Evolutionary conservation across 2,888 invertebrate genomes (phyloP).

Genomic region (Automeris io): DNA sequence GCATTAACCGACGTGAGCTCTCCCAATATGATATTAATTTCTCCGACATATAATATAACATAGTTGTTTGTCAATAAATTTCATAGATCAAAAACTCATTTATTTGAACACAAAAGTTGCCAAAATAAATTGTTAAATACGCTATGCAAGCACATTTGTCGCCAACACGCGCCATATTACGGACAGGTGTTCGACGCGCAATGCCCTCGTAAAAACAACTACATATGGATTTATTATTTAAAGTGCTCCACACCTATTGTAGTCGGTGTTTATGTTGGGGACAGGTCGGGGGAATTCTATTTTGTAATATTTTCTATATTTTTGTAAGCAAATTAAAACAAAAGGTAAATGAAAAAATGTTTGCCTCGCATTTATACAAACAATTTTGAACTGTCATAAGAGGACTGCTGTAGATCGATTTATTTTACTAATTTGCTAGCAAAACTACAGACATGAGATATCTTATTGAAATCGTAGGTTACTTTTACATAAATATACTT

Average conservation of each 20-base stretch:
- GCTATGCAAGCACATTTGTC: conserved; percentile 10
- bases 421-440: too few relatives aligned
- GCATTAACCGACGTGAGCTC: too few relatives aligned
- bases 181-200: conserved; percentile 52
- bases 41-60: too few relatives aligned
- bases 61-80: too few relatives aligned
- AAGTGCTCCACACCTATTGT: conserved; percentile 53
- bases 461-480: too few relatives aligned
- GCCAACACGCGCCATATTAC: conserved; percentile 24
- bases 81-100: too few relatives aligned
- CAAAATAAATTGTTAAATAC: conserved; percentile 9
- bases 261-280: conserved; percentile 41
- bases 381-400: background rate
- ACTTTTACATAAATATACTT: too few relatives aligned
- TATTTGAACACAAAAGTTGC: too few relatives aligned
- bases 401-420: too few relatives aligned
- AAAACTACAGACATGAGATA: too few relatives aligned
- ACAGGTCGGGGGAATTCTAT: conserved; percentile 21
- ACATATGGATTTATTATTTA: conserved; percentile 59
- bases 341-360: conserved; percentile 1
- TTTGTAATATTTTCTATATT: conserved; percentile 16
- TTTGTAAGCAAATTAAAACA: conserved; percentile 8
- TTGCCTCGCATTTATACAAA: background rate
- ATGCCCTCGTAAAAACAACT: conserved; percentile 63
- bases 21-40: too few relatives aligned